A percentile compares a stretch with the other conserved stretches of the same genome.
Conservation (phyloP, 2,888 invertebrate species). For the Drosophila meridionalis region DNA sequence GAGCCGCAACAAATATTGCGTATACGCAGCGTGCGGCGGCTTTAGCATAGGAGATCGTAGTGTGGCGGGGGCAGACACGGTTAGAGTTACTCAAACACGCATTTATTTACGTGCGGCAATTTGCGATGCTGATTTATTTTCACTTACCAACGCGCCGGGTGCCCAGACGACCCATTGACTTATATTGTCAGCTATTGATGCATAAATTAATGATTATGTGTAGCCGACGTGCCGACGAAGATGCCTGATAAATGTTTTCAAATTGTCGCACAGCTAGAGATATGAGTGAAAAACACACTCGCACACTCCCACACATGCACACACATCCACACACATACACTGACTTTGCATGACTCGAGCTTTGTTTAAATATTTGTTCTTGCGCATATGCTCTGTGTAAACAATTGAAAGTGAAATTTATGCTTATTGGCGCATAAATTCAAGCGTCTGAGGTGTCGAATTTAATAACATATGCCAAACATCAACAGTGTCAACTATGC, state of each 20-base stretch:
- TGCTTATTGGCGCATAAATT: slow-evolving; percentile 70
- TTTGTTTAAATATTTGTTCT: slow-evolving; percentile 50
- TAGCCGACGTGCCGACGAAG: slow-evolving; percentile 32
- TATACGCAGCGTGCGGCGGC: slow-evolving; percentile 35
- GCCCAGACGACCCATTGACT: slow-evolving; percentile 76
- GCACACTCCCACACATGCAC: neutral
- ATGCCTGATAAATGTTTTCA: slow-evolving; percentile 66
- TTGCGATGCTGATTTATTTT: slow-evolving; percentile 73
- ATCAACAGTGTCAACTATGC: slow-evolving; percentile 35
- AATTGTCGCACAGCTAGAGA: slow-evolving; percentile 50
- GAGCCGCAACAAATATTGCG: slow-evolving; percentile 37
- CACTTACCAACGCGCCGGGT: slow-evolving; percentile 63
- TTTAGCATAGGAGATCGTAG: neutral
- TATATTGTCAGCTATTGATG: slow-evolving; percentile 78
- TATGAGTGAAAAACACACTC: slow-evolving; percentile 11
- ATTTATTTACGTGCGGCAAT: slow-evolving; percentile 71
- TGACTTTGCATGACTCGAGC: slow-evolving; percentile 38
- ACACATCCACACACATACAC: neutral
- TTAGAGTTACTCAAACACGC: slow-evolving; percentile 39
- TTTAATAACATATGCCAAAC: slow-evolving; percentile 32
- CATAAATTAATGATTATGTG: slow-evolving; percentile 77
- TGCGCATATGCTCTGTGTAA: slow-evolving; percentile 60
- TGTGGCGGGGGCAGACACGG: neutral
- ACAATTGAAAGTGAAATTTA: slow-evolving; percentile 69
- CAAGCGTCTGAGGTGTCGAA: slow-evolving; percentile 61